Evolutionary conservation across 2,113 vertebrate genomes (phyloP).

Genomic region (Psittacula cyanocephala): DNA sequence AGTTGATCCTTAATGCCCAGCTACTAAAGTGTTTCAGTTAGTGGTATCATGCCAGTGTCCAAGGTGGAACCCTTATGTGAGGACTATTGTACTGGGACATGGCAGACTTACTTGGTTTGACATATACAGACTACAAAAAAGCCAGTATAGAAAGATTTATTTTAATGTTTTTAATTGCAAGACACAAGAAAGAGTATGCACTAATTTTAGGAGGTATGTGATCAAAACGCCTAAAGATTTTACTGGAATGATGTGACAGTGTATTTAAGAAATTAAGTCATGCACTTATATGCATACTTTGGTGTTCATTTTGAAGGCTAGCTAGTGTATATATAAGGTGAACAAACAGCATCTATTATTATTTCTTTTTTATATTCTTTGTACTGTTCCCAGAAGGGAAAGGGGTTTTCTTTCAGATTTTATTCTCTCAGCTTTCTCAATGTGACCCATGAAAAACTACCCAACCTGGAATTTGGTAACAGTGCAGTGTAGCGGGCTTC

Average conservation of each 20-base stretch:
- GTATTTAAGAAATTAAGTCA: neutral
- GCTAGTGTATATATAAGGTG: neutral
- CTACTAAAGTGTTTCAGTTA: neutral
- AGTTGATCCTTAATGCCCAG: neutral
- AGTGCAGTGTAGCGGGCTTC: neutral
- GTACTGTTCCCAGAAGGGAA: neutral
- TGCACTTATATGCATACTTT: neutral
- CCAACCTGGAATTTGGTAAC: neutral
- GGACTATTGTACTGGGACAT: fast-evolving
- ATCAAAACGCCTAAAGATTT: neutral
- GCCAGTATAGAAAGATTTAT: neutral
- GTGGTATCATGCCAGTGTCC: neutral
- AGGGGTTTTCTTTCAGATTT: neutral
- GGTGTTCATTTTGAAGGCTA: neutral
- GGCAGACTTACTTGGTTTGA: neutral
- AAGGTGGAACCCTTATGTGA: neutral
- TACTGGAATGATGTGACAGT: neutral
- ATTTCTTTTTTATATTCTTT: neutral
- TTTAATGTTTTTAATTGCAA: neutral
- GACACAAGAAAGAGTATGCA: neutral
- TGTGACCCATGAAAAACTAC: neutral
- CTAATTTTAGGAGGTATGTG: neutral
- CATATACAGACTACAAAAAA: neutral
- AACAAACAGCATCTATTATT: neutral
- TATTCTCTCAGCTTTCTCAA: neutral